These are phyloP conservation scores for Cetoscarus ocellatus DNA, from an alignment of 2,797 vertebrate genomes.

Conservation along the genomic window DNA sequence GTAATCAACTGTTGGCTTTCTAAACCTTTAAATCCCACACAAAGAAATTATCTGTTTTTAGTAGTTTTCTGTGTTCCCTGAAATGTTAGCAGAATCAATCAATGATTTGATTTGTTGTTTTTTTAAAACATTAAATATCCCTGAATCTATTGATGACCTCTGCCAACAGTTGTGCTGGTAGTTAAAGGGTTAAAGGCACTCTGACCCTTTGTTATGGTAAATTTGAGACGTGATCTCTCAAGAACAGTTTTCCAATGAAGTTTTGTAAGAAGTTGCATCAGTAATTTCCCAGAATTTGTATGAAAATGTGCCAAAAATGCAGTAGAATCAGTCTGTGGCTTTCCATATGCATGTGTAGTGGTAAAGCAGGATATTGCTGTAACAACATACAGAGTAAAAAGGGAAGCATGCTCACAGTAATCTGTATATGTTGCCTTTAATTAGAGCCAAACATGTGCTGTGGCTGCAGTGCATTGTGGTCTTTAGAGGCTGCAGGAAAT, in stretches of 20 bases:
- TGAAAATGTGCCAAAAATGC: slow-evolving; percentile 17
- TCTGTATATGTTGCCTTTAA: slow-evolving; percentile 27
- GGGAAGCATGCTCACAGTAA: slow-evolving; percentile 4
- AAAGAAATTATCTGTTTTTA: no score
- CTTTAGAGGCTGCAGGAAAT: background rate
- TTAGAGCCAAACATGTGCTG: slow-evolving; percentile 24
- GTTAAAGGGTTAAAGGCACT: no score
- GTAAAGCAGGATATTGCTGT: background rate
- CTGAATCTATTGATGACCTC: no score
- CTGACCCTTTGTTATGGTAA: background rate
- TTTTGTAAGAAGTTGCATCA: background rate
- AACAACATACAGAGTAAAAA: background rate
- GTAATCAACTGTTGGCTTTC: no score
- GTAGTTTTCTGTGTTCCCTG: no score
- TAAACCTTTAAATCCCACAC: no score
- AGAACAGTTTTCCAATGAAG: background rate
- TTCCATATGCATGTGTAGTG: slow-evolving; percentile 13
- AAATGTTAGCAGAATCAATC: no score
- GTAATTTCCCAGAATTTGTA: slow-evolving; percentile 17
- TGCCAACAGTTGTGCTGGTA: no score
- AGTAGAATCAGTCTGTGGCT: slow-evolving; percentile 4
- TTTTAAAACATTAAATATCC: no score
- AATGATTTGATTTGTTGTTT: no score
- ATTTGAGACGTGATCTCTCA: background rate
- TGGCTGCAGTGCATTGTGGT: slow-evolving; percentile 16